Base-by-base conservation (phyloP, 2,113 vertebrate genomes). In the Isurus oxyrinchus region DNA sequence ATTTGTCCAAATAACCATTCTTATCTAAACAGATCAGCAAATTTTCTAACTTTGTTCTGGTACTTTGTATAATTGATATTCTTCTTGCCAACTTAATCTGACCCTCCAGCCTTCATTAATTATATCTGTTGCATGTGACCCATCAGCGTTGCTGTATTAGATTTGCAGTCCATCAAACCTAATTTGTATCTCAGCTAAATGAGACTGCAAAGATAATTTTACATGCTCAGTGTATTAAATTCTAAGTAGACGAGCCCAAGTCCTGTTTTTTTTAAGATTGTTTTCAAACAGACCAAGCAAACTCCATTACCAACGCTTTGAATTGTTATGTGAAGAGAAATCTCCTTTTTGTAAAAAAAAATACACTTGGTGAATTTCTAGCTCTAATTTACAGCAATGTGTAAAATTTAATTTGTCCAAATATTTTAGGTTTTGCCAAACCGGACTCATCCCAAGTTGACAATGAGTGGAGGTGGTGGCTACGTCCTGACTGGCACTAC, bases 391-490 rank as follows among this genome's bases (percentile, higher is more conserved):
- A 88, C 25, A 88, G 23, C 55, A 90, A 35, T 35, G 19, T 94
- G 5, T 31, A 91, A 63, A 67, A 63, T 93, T 25, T 84, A 96
- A 35, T 97, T 79, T 96, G 53, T 97, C 13, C 76, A 96, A 57
- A 81, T 88, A 57, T 96, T 96, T 87, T 97, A 99, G 99, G 98
- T 99, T 96, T 97, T 99, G 97, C 99, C 99, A 13, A 99, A 99
- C 97, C 98, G 99, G 97, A 99, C 99, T 88, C 99, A 99, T 97
- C 99, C 99, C 2, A 97, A 98, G 97, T 97, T 99, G 95, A 98
- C 98, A 95, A 99, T 99, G 99, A 99, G 99, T 0, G 98, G 99
- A 23, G 99, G 98, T 0, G 99, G 99, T 16, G 99, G 99, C 0
- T 99, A 99, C 97, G 97, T 99, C 55, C 98, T 99, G 2, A 98